phyloP scores from a whole-genome alignment of 2,113 vertebrate species.

The Fulica atra region DNA sequence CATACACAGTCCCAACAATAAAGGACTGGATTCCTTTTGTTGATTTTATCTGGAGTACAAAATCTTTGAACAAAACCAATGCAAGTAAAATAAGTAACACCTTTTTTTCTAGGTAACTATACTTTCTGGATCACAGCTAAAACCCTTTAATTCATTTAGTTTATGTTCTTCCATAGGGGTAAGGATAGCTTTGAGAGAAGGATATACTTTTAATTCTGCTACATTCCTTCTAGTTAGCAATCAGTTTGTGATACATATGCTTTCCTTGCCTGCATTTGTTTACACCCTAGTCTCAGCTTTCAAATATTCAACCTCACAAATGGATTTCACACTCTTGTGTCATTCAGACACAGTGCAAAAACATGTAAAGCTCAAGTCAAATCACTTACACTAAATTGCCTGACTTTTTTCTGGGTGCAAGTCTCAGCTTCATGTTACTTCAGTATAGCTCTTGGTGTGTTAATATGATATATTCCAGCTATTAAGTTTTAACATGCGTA shows the following conservation, averaged over 20 bases:
- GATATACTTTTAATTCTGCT: not conserved
- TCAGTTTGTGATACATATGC: not conserved
- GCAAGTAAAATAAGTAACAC: not conserved
- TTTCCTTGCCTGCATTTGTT: not conserved
- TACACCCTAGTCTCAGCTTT: not conserved
- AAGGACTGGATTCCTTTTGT: not conserved
- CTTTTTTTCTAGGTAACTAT: not conserved
- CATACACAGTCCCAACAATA: not conserved
- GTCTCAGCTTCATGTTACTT: constrained; percentile 52
- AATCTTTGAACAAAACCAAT: not conserved
- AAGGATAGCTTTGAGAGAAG: not conserved
- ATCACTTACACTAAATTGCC: constrained; percentile 35
- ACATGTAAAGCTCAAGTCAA: constrained; percentile 10
- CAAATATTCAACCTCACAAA: constrained; percentile 6
- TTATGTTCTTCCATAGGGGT: not conserved
- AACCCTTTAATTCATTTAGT: not conserved
- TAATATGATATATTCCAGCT: constrained; percentile 67
- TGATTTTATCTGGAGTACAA: not conserved
- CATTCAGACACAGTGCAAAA: not conserved
- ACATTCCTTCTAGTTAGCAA: not conserved
- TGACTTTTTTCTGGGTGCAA: not conserved
- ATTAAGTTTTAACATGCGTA: constrained; percentile 64
- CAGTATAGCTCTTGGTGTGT: constrained; percentile 37
- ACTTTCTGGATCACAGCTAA: not conserved
- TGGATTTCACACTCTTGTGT: not conserved